Evolutionary conservation across 2,888 invertebrate genomes (phyloP), one percentile per base, ranked within the genome.

Genomic region (Zygaena filipendulae): DNA sequence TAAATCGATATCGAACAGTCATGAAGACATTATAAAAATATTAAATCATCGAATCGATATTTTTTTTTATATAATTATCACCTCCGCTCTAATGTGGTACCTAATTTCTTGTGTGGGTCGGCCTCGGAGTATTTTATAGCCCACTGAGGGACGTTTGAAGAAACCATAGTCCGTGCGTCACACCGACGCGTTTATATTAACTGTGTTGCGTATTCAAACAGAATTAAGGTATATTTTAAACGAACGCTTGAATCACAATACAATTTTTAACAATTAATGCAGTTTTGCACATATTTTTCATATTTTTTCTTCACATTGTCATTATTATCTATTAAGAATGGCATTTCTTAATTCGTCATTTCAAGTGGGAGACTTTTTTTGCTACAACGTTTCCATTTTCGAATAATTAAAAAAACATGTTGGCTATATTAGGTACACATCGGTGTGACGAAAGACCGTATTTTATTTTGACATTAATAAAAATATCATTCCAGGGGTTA

Each of bases 381-480:
- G n/a, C n/a, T n/a, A n/a, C n/a, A n/a, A n/a, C n/a, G n/a, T n/a
- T n/a, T n/a, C n/a, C n/a, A n/a, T n/a, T n/a, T n/a, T n/a, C n/a
- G n/a, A n/a, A n/a, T n/a, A n/a, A n/a, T n/a, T n/a, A n/a, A n/a
- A n/a, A n/a, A n/a, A n/a, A n/a, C n/a, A n/a, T n/a, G n/a, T n/a
- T n/a, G n/a, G n/a, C n/a, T n/a, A n/a, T n/a, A n/a, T n/a, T n/a
- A n/a, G n/a, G n/a, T 54, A 47, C 58, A 30, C 29, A 27, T 29
- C 67, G 52, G 71, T 70, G 68, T 70, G 50, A 68, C 37, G 23
- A 46, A 30, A 39, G 47, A 48, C 56, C 49, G n/a, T n/a, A 58
- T 47, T 69, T 69, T 74, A 75, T 77, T 75, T 75, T 75, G 77
- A 77, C 72, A 75, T 74, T 75, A 77, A 75, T 77, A 77, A 75